A percentile compares a stretch with the other conserved stretches of the same genome.
These are phyloP conservation scores for Cryptocephalus moraei DNA, from an alignment of 2,888 invertebrate species.

Conservation along the genomic window DNA sequence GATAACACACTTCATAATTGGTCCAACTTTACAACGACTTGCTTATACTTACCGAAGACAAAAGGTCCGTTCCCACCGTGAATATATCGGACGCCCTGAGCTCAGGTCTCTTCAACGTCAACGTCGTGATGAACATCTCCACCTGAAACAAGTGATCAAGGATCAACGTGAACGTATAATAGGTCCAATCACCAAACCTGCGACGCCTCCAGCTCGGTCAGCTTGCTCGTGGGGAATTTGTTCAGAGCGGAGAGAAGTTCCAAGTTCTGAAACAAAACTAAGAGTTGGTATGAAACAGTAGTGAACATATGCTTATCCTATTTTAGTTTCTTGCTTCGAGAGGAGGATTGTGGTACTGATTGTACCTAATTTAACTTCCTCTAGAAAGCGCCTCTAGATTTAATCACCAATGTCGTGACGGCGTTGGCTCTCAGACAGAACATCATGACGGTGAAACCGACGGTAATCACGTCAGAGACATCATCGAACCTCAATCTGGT, in stretches of 20 bases:
- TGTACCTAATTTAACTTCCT: no score
- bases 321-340: no score
- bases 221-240: conserved; percentile 26
- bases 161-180: conserved; percentile 5
- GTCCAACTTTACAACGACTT: background rate
- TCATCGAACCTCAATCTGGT: no score
- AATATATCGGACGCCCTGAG: conserved; percentile 18
- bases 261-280: conserved; percentile 22
- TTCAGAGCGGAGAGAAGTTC: conserved; percentile 26
- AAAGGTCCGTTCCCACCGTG: conserved; percentile 14
- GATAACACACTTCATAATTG: no score
- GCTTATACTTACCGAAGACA: conserved; percentile 18
- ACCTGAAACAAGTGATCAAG: conserved; percentile 12
- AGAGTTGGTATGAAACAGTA: background rate
- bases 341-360: no score
- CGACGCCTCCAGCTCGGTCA: conserved; percentile 20
- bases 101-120: conserved; percentile 16
- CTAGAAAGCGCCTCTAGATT: no score
- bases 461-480: no score
- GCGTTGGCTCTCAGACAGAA: background rate
- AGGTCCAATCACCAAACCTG: conserved; percentile 17
- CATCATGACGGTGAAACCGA: background rate
- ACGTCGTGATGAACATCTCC: conserved; percentile 17
- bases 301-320: no score
- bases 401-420: background rate